Base-by-base conservation (phyloP, 2,888 invertebrate genomes). In the Bugulina stolonifera region DNA sequence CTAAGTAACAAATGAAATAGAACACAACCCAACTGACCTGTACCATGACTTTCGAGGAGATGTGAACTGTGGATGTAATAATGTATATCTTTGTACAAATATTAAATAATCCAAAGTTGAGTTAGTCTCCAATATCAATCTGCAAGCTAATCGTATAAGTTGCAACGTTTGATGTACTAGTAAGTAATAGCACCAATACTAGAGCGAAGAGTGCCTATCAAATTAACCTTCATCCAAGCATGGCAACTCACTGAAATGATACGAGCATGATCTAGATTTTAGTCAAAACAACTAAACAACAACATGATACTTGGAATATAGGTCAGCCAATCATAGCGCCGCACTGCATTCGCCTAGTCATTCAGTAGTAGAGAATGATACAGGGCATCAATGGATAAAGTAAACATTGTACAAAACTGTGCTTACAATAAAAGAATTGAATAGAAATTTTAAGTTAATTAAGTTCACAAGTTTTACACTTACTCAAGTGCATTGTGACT, bases 261-360 rank as follows among this genome's bases (percentile, higher is more conserved):
- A 10, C 5, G 10, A 10, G 10, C 43, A 18, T 43, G 43, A 43
- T 43, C 43, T 43, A 43, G 5, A 43, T 43, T 43, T 64, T 32
- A 32, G 64, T 64, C 64, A 64, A 64, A 64, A 64, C 64, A 64
- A 64, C 64, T 32, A 27, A 64, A 64, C 64, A 64, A 64, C 22
- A 64, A 43, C 43, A 5, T 43, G 43, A 22, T 64, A 64, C 64
- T 64, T 22, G 10, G 32, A 25, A 25, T 29, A 27, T 64, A 64
- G 64, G 64, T 64, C 64, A 64, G 18, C 64, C 64, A 64, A 64
- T 64, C 5, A 64, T 2, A 64, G 64, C 27, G 27, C 64, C 3
- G 32, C 43, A 27, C 57, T 27, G 57, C 14, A 18, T 27, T 27
- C 32, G 64, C 27, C 27, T 64, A 64, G 64, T 64, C 64, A 64